A percentile compares a stretch with the other conserved stretches of the same genome.
phyloP scores from a whole-genome alignment of 92 coral and sea anemone species.

The Epizoanthus ramosus region DNA sequence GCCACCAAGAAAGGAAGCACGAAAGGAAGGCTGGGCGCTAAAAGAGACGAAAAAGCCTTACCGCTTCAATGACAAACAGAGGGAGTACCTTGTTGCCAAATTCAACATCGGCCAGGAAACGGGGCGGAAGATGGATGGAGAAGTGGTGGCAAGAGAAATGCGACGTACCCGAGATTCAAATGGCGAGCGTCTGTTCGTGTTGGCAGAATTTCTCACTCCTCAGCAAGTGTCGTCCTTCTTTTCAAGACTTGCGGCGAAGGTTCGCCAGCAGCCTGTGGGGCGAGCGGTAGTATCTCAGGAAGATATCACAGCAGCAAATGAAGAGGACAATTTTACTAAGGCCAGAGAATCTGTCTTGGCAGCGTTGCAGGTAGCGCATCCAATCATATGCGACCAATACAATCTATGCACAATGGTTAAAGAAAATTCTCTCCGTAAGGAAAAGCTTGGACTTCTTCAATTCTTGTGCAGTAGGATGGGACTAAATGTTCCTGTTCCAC shows the following conservation, averaged over 20 bases:
- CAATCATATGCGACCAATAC: conserved; percentile 39
- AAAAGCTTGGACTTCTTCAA: conserved; percentile 24
- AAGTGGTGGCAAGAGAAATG: conserved; percentile 32
- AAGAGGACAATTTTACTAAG: conserved; percentile 37
- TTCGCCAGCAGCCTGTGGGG: conserved; percentile 29
- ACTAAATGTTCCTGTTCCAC: conserved; percentile 32
- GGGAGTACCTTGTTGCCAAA: conserved; percentile 32
- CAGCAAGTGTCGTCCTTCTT: conserved; percentile 45
- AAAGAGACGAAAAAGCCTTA: conserved; percentile 28
- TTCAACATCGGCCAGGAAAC: conserved; percentile 43
- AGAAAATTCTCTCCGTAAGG: conserved; percentile 3
- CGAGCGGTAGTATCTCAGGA: conserved; percentile 10
- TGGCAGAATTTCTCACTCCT: conserved; percentile 30
- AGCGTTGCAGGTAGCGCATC: conserved; percentile 25
- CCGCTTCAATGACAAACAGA: conserved; percentile 29
- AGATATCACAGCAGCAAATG: conserved; percentile 29
- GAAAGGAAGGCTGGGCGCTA: conserved; percentile 39
- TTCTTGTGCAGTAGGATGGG: conserved; percentile 19
- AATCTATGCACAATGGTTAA: conserved; percentile 46
- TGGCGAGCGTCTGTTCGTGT: conserved; percentile 39
- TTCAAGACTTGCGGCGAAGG: conserved; percentile 53
- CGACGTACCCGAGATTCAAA: conserved; percentile 31
- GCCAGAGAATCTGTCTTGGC: conserved; percentile 30
- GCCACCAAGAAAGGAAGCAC: no score
- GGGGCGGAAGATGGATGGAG: conserved; percentile 39